These are phyloP conservation scores for Stenoptilia bipunctidactyla DNA, from an alignment of 2,888 invertebrate species.

Conservation along the genomic window DNA sequence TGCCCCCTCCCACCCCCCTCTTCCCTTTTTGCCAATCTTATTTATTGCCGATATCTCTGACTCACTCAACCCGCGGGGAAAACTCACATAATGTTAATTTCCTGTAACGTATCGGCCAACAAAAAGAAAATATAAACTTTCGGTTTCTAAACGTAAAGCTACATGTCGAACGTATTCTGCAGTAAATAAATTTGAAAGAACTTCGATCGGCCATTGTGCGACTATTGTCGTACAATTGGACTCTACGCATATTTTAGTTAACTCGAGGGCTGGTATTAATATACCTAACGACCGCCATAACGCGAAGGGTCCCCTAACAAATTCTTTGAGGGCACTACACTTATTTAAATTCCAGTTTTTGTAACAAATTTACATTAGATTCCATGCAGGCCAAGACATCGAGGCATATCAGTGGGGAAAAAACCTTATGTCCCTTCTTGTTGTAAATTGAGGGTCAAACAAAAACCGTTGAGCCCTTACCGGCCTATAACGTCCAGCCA, in stretches of 20 bases:
- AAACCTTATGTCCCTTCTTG: constrained; percentile 50
- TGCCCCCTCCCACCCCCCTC: constrained; percentile 34
- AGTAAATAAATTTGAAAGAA: neutral
- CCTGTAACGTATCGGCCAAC: constrained; percentile 37
- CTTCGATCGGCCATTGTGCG: neutral
- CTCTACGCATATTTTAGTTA: constrained; percentile 38
- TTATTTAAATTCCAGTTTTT: constrained; percentile 69
- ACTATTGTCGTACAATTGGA: neutral
- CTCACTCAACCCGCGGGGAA: constrained; percentile 32
- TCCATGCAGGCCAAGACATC: constrained; percentile 52
- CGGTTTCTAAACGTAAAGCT: too few relatives aligned
- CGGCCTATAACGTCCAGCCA: constrained; percentile 63
- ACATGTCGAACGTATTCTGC: constrained; percentile 21
- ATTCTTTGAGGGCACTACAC: constrained; percentile 43
- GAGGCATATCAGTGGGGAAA: constrained; percentile 44
- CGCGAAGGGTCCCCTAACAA: constrained; percentile 40
- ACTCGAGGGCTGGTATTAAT: constrained; percentile 44
- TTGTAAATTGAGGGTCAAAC: constrained; percentile 68
- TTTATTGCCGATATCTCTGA: constrained; percentile 54
- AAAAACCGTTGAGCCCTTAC: constrained; percentile 66
- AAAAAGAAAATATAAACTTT: neutral
- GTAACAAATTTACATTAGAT: constrained; percentile 66
- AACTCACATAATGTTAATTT: constrained; percentile 62
- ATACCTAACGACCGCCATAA: constrained; percentile 40
- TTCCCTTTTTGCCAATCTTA: constrained; percentile 55